Percentiles rank a stretch among this genome's conserved stretches.
Evolutionary conservation across 2,113 vertebrate genomes (phyloP).

Genomic region (Cryptomyrus ogoouensis): DNA sequence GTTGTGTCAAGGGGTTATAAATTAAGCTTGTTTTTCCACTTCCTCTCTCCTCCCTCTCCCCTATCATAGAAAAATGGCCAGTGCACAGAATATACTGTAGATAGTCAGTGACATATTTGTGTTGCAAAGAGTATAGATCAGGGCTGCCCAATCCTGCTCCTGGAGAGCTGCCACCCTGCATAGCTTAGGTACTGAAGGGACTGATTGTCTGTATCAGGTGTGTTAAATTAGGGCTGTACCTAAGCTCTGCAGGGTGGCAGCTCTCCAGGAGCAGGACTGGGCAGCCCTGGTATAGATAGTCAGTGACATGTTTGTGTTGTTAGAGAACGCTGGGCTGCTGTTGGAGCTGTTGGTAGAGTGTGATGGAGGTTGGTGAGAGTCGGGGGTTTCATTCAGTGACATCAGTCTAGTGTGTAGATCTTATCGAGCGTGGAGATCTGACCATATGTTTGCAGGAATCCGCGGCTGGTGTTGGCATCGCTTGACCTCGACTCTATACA

Average conservation of each 20-base stretch:
- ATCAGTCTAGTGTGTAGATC: not conserved
- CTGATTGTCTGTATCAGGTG: too few relatives aligned
- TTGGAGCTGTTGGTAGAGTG: not conserved
- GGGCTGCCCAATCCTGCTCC: too few relatives aligned
- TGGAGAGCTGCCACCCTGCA: too few relatives aligned
- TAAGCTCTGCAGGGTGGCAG: too few relatives aligned
- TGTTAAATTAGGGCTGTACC: too few relatives aligned
- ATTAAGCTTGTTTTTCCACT: conserved; percentile 23
- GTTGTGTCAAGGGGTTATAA: conserved; percentile 30
- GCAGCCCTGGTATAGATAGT: not conserved
- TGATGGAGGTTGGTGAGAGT: not conserved
- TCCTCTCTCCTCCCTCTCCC: not conserved
- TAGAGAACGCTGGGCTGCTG: not conserved
- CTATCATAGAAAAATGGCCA: not conserved
- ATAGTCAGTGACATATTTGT: not conserved
- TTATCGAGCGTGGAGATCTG: not conserved
- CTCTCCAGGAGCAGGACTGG: too few relatives aligned
- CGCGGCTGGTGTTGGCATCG: not conserved
- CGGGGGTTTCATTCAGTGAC: not conserved
- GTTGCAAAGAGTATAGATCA: too few relatives aligned
- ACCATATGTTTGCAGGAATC: not conserved
- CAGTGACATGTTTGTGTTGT: not conserved
- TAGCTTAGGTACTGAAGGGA: too few relatives aligned
- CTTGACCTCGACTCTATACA: not conserved
- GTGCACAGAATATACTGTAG: not conserved